These are phyloP conservation scores for Cyprinodon tularosa DNA, from an alignment of 2,113 vertebrate species.

Conservation along the genomic window DNA sequence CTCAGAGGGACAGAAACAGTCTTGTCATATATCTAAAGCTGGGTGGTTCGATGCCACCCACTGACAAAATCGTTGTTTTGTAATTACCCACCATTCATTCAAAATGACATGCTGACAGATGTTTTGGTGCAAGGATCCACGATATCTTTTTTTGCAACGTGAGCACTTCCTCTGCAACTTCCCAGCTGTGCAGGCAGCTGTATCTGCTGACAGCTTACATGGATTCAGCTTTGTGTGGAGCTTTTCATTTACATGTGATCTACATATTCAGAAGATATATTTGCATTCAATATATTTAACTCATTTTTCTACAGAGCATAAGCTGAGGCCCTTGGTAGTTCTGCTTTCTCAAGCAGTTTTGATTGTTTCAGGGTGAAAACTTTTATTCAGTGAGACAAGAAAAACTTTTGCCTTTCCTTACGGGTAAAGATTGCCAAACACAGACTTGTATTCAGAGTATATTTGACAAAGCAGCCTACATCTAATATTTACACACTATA, in stretches of 20 bases:
- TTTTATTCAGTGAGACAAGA: not conserved
- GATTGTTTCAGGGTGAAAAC: not conserved
- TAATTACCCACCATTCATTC: conserved; percentile 69
- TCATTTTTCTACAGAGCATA: not conserved
- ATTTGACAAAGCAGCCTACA: not conserved
- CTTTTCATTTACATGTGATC: conserved; percentile 35
- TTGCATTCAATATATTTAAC: conserved; percentile 24
- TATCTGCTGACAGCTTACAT: conserved; percentile 45
- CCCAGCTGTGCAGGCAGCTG: conserved; percentile 69
- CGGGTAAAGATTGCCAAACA: conserved; percentile 9
- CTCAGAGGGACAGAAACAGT: conserved; percentile 9
- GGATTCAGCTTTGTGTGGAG: conserved; percentile 48
- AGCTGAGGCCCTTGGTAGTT: conserved; percentile 14
- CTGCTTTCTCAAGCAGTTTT: not conserved
- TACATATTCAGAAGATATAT: conserved; percentile 21
- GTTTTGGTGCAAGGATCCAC: conserved; percentile 47
- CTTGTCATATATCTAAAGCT: conserved; percentile 23
- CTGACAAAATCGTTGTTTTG: conserved; percentile 53
- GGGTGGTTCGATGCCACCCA: conserved; percentile 31
- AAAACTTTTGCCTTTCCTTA: conserved; percentile 10
- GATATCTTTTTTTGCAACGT: conserved; percentile 42
- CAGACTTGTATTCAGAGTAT: conserved; percentile 25
- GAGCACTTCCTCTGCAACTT: conserved; percentile 54
- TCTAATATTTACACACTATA: not conserved
- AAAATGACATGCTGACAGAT: conserved; percentile 63